Conservation (phyloP, 2,113 vertebrate species). For the Eulacestoma nigropectus region DNA sequence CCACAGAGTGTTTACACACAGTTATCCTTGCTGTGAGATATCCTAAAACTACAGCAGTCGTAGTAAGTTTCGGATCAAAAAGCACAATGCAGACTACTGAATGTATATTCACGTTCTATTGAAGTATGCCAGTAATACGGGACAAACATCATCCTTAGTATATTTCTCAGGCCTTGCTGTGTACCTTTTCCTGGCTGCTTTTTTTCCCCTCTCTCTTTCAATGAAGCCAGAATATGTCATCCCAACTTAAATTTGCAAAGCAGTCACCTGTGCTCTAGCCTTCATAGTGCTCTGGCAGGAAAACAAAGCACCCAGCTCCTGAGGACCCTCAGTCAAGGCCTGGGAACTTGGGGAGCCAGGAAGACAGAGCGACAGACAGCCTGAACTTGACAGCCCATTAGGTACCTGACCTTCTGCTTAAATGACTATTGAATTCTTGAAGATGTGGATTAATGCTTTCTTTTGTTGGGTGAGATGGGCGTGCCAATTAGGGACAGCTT, state of each 20-base stretch:
- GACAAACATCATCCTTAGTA: neutral
- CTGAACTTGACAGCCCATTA: slow-evolving; percentile 47
- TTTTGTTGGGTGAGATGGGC: slow-evolving; percentile 22
- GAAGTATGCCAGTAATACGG: neutral
- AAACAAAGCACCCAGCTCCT: neutral
- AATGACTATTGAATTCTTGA: slow-evolving; percentile 20
- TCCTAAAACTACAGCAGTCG: neutral
- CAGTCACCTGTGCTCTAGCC: neutral
- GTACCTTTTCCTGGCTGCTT: neutral
- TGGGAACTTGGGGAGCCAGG: neutral
- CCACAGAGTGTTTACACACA: neutral
- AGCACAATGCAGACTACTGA: neutral
- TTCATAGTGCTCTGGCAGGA: neutral
- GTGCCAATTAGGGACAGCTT: neutral
- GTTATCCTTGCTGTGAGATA: neutral
- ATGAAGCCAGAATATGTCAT: neutral
- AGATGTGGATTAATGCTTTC: slow-evolving; percentile 24
- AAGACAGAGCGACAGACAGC: neutral
- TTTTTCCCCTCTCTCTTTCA: neutral
- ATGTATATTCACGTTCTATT: neutral
- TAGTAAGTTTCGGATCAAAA: neutral
- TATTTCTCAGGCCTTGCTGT: neutral
- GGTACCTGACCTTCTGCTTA: slow-evolving; percentile 41
- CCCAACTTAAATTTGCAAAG: neutral
- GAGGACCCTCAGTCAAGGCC: neutral